Evolutionary conservation across 1,140 invertebrate species (phyloP), one percentile per base, ranked within the genome.

Genomic region (Littorina saxatilis): DNA sequence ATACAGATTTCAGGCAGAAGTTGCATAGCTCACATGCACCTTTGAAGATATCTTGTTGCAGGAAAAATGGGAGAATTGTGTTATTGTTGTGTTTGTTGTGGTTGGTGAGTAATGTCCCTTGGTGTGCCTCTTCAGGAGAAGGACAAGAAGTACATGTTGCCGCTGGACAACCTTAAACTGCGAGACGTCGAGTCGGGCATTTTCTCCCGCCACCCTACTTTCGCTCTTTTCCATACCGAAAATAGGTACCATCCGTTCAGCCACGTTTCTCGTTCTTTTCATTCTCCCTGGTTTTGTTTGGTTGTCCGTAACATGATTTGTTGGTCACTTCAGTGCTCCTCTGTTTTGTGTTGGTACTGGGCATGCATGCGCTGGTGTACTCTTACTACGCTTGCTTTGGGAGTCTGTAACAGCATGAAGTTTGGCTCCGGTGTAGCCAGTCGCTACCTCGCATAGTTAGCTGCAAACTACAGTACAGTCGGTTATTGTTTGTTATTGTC

Each of bases 91-190:
- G n/a, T n/a, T n/a, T n/a, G n/a, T n/a, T 47, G 43, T 47, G 43
- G 17, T 1, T 29, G 13, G 17, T 32, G 74, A 58, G 47, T 77
- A n/a, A 77, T 35, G 20, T 29, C 58, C 72, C 70, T 75, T 79
- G 68, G 52, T 77, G 63, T 76, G 29, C 27, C 74, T 73, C 61
- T 70, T 79, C 86, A 96, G 95, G 98, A 99, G 94, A 96, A 98
- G 88, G 99, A 99, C 92, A 99, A 99, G 94, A 99, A 99, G 92
- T 99, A 98, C 92, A 99, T 99, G 98, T 94, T 99, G 88, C 97
- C 97, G 80, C 94, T 99, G 91, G 99, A 99, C 93, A 97, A 97
- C 77, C 94, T 99, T 82, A 99, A 99, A 94, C 93, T 99, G 83
- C 94, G 97, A 72, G 99, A 99, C 93, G 95, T 99, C 83, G 99